phyloP scores from a whole-genome alignment of 1,140 invertebrate genomes.

The Ips nitidus region DNA sequence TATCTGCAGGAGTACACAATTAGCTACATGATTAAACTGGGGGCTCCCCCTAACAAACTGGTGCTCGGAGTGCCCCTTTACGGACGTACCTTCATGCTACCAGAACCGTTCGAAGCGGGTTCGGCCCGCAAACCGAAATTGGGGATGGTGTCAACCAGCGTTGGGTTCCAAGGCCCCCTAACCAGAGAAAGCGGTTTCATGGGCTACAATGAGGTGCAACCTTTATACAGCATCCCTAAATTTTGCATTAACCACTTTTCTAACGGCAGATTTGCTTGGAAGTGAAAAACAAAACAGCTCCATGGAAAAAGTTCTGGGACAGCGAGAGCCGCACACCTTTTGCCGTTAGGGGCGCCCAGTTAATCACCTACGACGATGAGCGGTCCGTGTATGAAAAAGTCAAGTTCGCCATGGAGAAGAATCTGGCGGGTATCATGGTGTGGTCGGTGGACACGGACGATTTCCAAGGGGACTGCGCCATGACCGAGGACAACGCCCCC shows the following conservation, averaged over 20 bases:
- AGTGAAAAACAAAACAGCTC: constrained; percentile 54
- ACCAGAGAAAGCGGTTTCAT: constrained; percentile 82
- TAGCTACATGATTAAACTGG: constrained; percentile 70
- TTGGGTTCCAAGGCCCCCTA: constrained; percentile 72
- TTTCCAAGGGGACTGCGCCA: constrained; percentile 66
- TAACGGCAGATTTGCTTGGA: constrained; percentile 62
- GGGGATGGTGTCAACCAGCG: constrained; percentile 55
- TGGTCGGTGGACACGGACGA: constrained; percentile 83
- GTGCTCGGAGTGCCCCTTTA: constrained; percentile 83
- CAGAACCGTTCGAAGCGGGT: constrained; percentile 35
- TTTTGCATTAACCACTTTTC: constrained; percentile 8
- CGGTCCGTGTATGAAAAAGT: constrained; percentile 66
- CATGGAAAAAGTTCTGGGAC: constrained; percentile 64
- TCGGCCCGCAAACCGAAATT: constrained; percentile 52
- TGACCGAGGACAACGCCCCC: constrained; percentile 53
- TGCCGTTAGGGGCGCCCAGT: constrained; percentile 57
- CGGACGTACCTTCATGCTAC: constrained; percentile 74
- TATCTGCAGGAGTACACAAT: constrained; percentile 66
- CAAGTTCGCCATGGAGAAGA: constrained; percentile 62
- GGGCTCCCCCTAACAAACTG: constrained; percentile 72
- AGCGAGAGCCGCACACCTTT: constrained; percentile 61
- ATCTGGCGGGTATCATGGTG: constrained; percentile 77
- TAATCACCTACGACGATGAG: constrained; percentile 67
- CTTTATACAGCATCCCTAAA: neutral
- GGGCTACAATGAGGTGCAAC: constrained; percentile 78